Base-by-base conservation (phyloP, 2,797 vertebrate genomes). In the Sparidentex hasta region DNA sequence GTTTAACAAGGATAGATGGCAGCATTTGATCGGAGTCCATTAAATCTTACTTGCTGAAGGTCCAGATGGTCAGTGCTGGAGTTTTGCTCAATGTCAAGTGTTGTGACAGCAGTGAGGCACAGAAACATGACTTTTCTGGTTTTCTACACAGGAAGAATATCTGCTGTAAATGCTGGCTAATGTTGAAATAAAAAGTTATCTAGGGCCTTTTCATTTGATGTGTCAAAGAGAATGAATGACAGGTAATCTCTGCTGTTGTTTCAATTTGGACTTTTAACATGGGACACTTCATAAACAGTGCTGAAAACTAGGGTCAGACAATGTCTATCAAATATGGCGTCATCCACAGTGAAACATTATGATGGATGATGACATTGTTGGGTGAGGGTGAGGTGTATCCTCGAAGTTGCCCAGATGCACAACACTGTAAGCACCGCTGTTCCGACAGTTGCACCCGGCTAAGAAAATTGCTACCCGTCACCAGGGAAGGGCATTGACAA, bases 1-100 rank as follows among this genome's bases (percentile, higher is more conserved):
- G 70, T 80, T 87, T 88, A 88, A 79, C n/a, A 33, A 54, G 72
- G 79, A 84, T 82, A 72, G 83, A 91, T 89, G 76, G 74, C 65
- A 67, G 71, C 54, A 59, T 73, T 76, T 86, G 80, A 84, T 82
- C 78, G 46, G 25, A 87, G 52, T 68, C 67, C 74, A 73, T 85
- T 85, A 85, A 87, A 87, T 78, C 48, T 61, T 56, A 59, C 70
- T 78, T 11, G 8, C 47, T 81, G 64, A 64, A 27, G 13, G 66
- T 65, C 3, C 76, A 9, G 16, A 66, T 71, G 57, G 57, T 69
- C 58, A 52, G 50, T 47, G 58, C 25, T 8, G 0, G 50, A 81
- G 44, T 55, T 76, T 68, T 71, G n/a, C 65, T 72, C 20, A 44
- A 2, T 29, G 78, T 44, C n/a, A 73, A 73, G 27, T 69, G 64